A percentile compares a stretch with the other conserved stretches of the same genome.
Evolutionary conservation across 2,888 invertebrate genomes (phyloP).

Genomic region (Limenitis camilla): DNA sequence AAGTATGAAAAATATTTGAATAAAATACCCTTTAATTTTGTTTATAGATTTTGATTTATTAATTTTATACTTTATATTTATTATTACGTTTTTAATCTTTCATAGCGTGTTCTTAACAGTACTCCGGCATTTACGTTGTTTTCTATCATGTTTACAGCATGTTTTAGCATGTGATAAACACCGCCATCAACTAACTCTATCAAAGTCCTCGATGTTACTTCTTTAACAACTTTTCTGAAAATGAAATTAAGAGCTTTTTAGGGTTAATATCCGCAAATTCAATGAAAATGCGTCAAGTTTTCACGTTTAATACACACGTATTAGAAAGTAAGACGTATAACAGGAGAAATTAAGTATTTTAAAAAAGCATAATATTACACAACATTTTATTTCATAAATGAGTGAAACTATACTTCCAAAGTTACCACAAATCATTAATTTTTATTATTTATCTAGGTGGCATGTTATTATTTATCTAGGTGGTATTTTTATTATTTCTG

Average conservation of each 20-base stretch:
- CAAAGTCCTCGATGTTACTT: constrained; percentile 43
- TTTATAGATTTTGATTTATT: background rate
- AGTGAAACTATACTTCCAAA: too few relatives aligned
- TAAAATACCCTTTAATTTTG: background rate
- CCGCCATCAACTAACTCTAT: constrained; percentile 47
- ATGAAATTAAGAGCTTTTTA: background rate
- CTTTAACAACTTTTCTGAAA: constrained; percentile 40
- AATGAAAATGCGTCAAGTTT: too few relatives aligned
- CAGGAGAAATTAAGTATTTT: too few relatives aligned
- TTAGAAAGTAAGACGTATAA: too few relatives aligned
- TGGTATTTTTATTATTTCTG: too few relatives aligned
- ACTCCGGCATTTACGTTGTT: constrained; percentile 32
- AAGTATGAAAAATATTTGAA: constrained; percentile 2
- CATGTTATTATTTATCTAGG: too few relatives aligned
- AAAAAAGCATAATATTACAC: too few relatives aligned
- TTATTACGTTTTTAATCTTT: constrained; percentile 36
- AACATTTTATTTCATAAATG: too few relatives aligned
- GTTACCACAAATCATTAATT: too few relatives aligned
- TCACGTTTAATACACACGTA: too few relatives aligned
- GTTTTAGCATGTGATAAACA: constrained; percentile 36
- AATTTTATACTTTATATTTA: background rate
- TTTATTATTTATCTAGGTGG: too few relatives aligned
- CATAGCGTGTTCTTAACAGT: constrained; percentile 32
- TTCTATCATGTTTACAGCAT: constrained; percentile 34
- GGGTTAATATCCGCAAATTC: background rate